A percentile compares a stretch with the other conserved stretches of the same genome.
These are phyloP conservation scores for Corythornis madagascariensis DNA, from an alignment of 2,113 vertebrate genomes.

Conservation along the genomic window DNA sequence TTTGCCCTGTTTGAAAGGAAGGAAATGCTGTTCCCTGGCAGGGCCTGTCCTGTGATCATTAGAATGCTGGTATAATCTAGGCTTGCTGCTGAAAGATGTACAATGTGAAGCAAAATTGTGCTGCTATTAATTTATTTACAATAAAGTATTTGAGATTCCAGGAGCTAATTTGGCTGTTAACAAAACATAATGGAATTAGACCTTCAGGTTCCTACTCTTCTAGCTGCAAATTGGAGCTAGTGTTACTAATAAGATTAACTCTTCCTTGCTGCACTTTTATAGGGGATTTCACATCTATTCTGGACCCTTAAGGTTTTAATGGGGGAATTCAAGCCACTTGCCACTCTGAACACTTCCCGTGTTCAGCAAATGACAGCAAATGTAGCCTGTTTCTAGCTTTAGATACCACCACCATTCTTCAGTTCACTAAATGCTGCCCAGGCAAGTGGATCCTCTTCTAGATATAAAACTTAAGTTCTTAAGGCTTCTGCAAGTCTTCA, in stretches of 20 bases:
- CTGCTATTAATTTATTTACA: neutral
- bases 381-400: neutral
- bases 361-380: neutral
- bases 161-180: neutral
- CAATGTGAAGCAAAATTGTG: neutral
- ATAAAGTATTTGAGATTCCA: neutral
- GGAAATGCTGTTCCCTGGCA: neutral
- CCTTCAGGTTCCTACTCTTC: neutral
- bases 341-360: neutral
- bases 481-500: slow-evolving; percentile 58
- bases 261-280: neutral
- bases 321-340: neutral
- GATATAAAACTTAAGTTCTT: slow-evolving; percentile 43
- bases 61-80: neutral
- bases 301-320: neutral
- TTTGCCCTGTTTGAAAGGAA: neutral
- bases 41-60: neutral
- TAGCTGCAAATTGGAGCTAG: neutral
- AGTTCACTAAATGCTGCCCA: neutral
- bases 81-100: neutral
- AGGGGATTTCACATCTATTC: neutral
- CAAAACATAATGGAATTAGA: neutral
- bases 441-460: slow-evolving; percentile 6
- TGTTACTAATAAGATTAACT: neutral
- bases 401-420: neutral